Percentiles rank a stretch among this genome's conserved stretches.
phyloP scores from a whole-genome alignment of 2,113 vertebrate species.

The Anser cygnoides region DNA sequence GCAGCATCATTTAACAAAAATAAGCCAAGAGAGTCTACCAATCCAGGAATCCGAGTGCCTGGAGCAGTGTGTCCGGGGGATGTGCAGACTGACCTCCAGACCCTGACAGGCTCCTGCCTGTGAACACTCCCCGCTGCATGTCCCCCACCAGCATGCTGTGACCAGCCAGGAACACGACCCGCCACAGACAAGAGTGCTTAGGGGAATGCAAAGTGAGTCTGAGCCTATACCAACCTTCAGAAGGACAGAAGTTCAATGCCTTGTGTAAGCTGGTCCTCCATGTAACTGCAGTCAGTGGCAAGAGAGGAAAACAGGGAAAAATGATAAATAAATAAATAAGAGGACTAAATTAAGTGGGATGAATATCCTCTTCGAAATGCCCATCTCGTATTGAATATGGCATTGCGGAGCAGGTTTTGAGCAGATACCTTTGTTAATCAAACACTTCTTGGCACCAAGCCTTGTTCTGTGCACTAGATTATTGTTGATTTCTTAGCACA shows the following conservation, averaged over 20 bases:
- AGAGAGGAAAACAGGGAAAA: neutral
- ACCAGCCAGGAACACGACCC: neutral
- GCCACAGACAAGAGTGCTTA: neutral
- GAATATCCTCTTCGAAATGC: neutral
- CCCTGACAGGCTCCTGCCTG: neutral
- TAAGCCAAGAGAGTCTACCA: neutral
- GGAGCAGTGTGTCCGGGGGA: neutral
- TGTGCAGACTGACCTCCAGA: neutral
- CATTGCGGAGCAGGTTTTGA: neutral
- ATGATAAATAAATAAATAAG: no score
- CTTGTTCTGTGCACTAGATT: neutral
- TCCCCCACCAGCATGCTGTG: neutral
- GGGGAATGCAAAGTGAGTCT: no score
- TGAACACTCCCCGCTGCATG: neutral
- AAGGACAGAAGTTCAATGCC: neutral
- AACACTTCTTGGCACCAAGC: neutral
- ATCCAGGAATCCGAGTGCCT: neutral
- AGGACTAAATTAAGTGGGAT: neutral
- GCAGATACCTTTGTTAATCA: neutral
- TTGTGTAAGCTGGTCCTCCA: neutral
- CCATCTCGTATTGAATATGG: neutral
- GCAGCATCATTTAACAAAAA: no score
- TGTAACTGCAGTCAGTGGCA: neutral
- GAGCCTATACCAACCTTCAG: neutral
- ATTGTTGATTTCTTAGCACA: neutral